Conservation (phyloP, 2,797 vertebrate species). For the Aselliscus stoliczkanus region DNA sequence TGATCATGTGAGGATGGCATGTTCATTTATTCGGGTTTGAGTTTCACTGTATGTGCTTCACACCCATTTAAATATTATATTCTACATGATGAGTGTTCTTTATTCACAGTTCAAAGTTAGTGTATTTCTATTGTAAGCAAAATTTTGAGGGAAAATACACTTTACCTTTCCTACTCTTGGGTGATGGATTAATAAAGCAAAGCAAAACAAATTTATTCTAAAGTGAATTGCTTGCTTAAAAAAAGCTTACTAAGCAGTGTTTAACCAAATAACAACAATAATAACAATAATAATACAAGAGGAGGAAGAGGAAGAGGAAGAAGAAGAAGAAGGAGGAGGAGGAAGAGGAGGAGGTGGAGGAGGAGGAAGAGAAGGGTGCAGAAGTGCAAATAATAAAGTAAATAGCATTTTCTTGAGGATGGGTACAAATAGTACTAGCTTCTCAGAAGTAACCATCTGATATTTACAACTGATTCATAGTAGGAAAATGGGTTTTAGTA, state of each 20-base stretch:
- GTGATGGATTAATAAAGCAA: slow-evolving; percentile 22
- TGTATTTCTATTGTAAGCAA: neutral
- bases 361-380: neutral
- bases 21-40: neutral
- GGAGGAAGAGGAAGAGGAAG: neutral
- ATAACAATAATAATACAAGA: neutral
- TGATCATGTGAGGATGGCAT: neutral
- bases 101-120: neutral
- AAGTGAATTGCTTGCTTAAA: neutral
- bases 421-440: neutral
- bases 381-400: neutral
- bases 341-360: too few species aligned
- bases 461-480: neutral
- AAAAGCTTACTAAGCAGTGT: neutral
- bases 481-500: neutral
- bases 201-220: neutral
- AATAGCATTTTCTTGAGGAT: slow-evolving; percentile 25
- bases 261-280: neutral
- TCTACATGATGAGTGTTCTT: neutral
- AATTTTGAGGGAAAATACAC: neutral
- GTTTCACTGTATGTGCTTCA: neutral
- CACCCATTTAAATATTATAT: neutral
- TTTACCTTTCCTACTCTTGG: neutral
- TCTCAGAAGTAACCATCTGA: neutral
- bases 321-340: neutral